phyloP scores from a whole-genome alignment of 2,797 vertebrate genomes.

The Notolabrus celidotus region DNA sequence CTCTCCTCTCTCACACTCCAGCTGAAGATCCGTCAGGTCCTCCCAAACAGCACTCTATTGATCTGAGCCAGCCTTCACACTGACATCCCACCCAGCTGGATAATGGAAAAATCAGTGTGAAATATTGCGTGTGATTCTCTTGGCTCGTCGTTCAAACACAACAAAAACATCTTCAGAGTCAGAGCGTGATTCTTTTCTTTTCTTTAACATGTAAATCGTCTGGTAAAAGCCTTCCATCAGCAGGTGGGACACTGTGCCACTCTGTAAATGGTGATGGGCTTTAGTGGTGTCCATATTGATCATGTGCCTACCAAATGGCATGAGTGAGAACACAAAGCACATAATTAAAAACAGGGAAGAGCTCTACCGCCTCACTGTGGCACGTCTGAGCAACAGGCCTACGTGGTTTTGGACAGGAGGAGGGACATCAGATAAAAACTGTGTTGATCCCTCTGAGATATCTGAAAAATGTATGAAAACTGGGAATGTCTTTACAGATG shows the following conservation, averaged over 20 bases:
- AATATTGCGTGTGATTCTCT: slow-evolving; percentile 46
- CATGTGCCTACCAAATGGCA: slow-evolving; percentile 23
- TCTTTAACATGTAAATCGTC: slow-evolving; percentile 34
- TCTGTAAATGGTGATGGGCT: slow-evolving; percentile 21
- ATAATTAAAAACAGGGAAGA: slow-evolving; percentile 29
- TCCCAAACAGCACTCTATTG: slow-evolving; percentile 59
- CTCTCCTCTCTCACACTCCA: slow-evolving; percentile 20
- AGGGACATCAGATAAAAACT: not conserved
- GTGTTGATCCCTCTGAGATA: slow-evolving; percentile 11
- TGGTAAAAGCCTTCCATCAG: slow-evolving; percentile 43
- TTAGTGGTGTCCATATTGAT: slow-evolving; percentile 36
- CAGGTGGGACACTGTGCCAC: slow-evolving; percentile 24
- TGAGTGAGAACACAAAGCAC: slow-evolving; percentile 29
- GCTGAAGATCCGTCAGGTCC: slow-evolving; percentile 41
- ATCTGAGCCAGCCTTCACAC: slow-evolving; percentile 63
- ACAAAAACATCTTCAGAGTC: slow-evolving; percentile 23
- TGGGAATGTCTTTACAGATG: not conserved
- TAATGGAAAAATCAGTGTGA: slow-evolving; percentile 69
- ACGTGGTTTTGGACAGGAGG: not conserved
- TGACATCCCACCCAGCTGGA: slow-evolving; percentile 64
- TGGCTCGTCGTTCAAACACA: slow-evolving; percentile 43
- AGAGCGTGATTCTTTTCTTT: slow-evolving; percentile 16
- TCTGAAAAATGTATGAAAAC: not conserved
- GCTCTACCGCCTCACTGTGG: slow-evolving; percentile 71
- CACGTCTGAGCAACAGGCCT: slow-evolving; percentile 8